These are phyloP conservation scores for Willowsia nigromaculata DNA, from an alignment of 2,888 invertebrate genomes.

Conservation along the genomic window DNA sequence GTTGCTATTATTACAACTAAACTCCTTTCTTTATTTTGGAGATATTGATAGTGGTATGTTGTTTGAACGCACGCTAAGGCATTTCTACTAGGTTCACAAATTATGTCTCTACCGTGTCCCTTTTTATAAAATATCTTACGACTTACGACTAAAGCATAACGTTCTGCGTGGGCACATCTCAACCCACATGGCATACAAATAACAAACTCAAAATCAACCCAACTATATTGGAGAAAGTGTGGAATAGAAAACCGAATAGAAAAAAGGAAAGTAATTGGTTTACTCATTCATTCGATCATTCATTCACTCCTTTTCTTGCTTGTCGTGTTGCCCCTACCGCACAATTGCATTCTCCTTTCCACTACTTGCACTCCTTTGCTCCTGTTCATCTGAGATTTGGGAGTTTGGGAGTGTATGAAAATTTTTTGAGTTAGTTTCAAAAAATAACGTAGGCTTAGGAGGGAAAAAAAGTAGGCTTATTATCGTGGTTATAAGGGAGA, in stretches of 20 bases:
- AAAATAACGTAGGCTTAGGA: background rate
- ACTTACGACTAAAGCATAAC: background rate
- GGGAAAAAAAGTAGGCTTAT: slow-evolving; percentile 30
- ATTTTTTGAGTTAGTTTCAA: slow-evolving; percentile 40
- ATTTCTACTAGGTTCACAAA: background rate
- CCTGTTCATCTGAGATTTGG: slow-evolving; percentile 33
- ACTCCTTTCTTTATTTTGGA: background rate
- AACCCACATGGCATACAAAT: background rate
- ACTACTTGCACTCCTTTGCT: background rate
- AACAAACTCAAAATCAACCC: background rate
- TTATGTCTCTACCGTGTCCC: too few relatives aligned
- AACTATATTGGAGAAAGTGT: background rate
- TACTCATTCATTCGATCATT: slow-evolving; percentile 61
- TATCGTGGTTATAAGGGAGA: background rate
- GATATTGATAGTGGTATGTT: background rate
- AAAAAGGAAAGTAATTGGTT: slow-evolving; percentile 49
- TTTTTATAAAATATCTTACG: too few relatives aligned
- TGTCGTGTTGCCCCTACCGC: slow-evolving; percentile 35
- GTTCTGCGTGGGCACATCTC: background rate
- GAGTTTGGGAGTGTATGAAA: slow-evolving; percentile 14
- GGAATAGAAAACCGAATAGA: background rate
- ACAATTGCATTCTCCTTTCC: slow-evolving; percentile 9
- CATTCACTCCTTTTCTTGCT: slow-evolving; percentile 51
- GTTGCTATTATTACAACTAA: background rate
- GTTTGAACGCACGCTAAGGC: too few relatives aligned